A percentile compares a stretch with the other conserved stretches of the same genome.
Conservation (phyloP, 1,140 invertebrate species). For the Drosophila punjabiensis region DNA sequence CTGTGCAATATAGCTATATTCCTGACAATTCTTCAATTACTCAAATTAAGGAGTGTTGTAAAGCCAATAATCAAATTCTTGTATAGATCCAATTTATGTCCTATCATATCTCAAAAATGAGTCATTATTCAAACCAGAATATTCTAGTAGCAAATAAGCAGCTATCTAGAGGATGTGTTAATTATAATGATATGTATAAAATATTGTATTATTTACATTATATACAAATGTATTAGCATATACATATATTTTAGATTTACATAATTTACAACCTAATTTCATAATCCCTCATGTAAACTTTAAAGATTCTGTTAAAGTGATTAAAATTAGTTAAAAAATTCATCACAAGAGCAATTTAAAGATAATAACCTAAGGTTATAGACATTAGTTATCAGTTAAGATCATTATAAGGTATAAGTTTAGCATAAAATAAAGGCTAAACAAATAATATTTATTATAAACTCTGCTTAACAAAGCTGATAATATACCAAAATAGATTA, state of each 20-base stretch:
- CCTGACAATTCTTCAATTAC: too few relatives aligned
- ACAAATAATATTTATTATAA: neutral
- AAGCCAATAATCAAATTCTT: neutral
- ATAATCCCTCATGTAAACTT: neutral
- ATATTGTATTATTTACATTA: neutral
- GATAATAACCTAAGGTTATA: neutral
- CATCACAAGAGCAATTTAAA: neutral
- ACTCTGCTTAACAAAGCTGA: neutral
- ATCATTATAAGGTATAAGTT: neutral
- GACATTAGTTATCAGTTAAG: neutral
- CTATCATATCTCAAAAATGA: conserved; percentile 1
- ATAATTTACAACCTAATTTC: neutral
- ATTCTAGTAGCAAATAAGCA: neutral
- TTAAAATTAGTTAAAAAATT: neutral
- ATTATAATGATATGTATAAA: neutral
- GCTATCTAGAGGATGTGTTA: neutral
- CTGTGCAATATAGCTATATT: too few relatives aligned
- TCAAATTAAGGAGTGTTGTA: too few relatives aligned
- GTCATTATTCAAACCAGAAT: conserved; percentile 1
- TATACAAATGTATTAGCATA: too few relatives aligned
- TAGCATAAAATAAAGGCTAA: neutral
- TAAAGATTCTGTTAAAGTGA: neutral
- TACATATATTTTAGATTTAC: neutral
- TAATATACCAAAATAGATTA: neutral
- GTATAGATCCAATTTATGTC: neutral